These are phyloP conservation scores for Onychomys arenicola DNA, from an alignment of 2,797 vertebrate genomes.

Conservation along the genomic window DNA sequence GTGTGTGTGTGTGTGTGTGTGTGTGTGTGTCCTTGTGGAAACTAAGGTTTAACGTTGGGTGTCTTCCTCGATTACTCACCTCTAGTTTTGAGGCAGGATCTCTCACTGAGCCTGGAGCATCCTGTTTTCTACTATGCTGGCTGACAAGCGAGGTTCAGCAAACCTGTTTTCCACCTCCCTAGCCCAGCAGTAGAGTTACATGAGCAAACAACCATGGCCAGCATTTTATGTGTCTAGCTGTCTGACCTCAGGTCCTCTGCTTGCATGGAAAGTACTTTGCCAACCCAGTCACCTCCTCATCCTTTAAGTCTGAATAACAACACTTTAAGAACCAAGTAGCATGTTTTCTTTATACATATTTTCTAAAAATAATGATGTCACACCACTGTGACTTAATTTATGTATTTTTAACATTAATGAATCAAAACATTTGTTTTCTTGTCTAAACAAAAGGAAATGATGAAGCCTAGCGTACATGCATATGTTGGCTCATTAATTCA, in stretches of 20 bases:
- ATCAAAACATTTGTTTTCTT: slow-evolving; percentile 38
- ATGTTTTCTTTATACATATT: slow-evolving; percentile 32
- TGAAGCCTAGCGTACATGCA: background rate
- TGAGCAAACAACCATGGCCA: background rate
- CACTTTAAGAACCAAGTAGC: slow-evolving; percentile 11
- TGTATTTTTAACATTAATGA: slow-evolving; percentile 27
- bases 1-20: too few species aligned
- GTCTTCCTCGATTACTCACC: background rate
- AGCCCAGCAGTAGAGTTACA: background rate
- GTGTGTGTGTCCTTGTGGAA: background rate
- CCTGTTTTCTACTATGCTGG: background rate
- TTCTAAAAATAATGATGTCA: background rate
- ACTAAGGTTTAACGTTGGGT: background rate
- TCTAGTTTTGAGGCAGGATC: background rate
- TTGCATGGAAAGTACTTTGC: background rate
- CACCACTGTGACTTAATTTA: slow-evolving; percentile 7
- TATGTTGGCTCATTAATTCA: slow-evolving; percentile 1
- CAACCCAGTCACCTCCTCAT: background rate
- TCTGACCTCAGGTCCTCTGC: too few species aligned
- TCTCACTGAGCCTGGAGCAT: background rate
- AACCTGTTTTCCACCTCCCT: too few species aligned
- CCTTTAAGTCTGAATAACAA: slow-evolving; percentile 11
- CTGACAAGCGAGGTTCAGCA: background rate
- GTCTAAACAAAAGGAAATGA: slow-evolving; percentile 8
- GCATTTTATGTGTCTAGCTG: too few species aligned